Evolutionary conservation across 2,113 vertebrate species (phyloP), one percentile per base, ranked within the genome.

Genomic region (Heteronetta atricapilla): DNA sequence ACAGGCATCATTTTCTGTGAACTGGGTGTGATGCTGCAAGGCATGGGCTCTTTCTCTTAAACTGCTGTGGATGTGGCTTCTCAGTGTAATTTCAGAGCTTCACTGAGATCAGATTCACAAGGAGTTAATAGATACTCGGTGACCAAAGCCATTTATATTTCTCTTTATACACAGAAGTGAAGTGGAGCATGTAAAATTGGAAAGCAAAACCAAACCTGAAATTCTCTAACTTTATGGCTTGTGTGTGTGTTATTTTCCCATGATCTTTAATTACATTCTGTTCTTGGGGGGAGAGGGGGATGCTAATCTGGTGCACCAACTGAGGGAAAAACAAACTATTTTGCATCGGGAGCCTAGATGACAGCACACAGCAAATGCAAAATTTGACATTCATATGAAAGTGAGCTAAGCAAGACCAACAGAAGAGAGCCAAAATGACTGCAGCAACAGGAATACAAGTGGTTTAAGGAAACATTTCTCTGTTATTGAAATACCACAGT

Each of bases 351-450:
- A 95, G 83, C 93, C 91, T 93, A 79, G 59, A 94, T 96, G 96
- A 96, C 72, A 95, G 91, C 77, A 89, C 92, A 91, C 88, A 92
- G 95, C 91, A 97, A 97, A 97, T 97, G 97, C 94, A 97, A 97
- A 97, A 96, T 93, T 95, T 98, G 97, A 97, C 97, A 97, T 98
- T 98, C 90, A 95, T 96, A 87, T 95, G 87, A 94, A 97, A 97
- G 93, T 86, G 85, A 97, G 84, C 94, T 94, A 91, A 91, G 79
- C 81, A 93, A 95, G 86, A 83, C 93, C 89, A 53, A 76, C 84
- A 95, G 93, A 92, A 50, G 73, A 95, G 80, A 82, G 78, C 56
- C 74, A 90, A 87, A 97, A 96, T 89, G 91, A 96, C 84, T 95
- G 73, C 74, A 92, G 91, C 74, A 87, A 96, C 83, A 86, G 66